A percentile compares a stretch with the other conserved stretches of the same genome.
Conservation (phyloP, 2,113 vertebrate genomes). For the Myotis davidii region DNA sequence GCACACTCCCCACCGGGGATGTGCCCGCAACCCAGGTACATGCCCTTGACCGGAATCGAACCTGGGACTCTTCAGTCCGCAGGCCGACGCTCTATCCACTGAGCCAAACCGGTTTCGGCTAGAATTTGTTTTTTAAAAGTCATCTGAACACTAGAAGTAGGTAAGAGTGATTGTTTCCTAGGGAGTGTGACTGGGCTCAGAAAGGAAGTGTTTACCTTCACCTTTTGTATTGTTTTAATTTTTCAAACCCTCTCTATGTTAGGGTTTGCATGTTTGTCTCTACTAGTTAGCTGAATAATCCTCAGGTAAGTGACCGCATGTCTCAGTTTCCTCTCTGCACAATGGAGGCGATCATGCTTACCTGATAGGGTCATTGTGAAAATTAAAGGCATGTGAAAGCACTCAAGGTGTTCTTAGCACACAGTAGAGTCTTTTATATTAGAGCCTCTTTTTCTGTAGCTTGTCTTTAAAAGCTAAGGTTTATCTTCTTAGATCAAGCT, state of each 20-base stretch:
- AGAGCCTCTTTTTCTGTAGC: background rate
- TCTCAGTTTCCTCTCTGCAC: background rate
- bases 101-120: no score
- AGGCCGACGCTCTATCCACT: no score
- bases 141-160: background rate
- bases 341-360: background rate
- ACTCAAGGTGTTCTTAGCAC: background rate
- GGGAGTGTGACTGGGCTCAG: background rate
- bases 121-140: background rate
- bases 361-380: background rate
- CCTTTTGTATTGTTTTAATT: background rate
- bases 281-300: background rate
- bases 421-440: background rate
- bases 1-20: no score
- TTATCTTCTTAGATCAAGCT: slow-evolving; percentile 31
- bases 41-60: no score
- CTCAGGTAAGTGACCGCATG: background rate
- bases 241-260: background rate
- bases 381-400: background rate
- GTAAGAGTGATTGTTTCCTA: background rate
- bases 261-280: slow-evolving; percentile 15
- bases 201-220: background rate
- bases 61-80: no score
- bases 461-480: background rate
- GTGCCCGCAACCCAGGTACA: no score